These are phyloP conservation scores for Teleogryllus oceanicus DNA, from an alignment of 2,888 invertebrate species.

Conservation along the genomic window DNA sequence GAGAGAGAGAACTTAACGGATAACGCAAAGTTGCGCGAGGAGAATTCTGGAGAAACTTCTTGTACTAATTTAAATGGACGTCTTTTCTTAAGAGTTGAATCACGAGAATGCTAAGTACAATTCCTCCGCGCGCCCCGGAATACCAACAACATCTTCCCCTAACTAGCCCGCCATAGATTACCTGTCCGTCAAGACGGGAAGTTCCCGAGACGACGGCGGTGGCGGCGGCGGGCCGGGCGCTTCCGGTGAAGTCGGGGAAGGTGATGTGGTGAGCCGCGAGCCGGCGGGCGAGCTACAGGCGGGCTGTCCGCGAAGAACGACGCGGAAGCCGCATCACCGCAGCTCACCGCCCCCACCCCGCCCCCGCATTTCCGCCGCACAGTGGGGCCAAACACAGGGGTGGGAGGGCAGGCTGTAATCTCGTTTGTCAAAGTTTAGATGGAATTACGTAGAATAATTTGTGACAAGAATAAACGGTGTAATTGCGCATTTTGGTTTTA, in stretches of 20 bases:
- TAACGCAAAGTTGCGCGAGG: slow-evolving; percentile 1
- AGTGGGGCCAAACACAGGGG: no score
- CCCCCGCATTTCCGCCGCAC: background rate
- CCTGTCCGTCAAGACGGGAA: background rate
- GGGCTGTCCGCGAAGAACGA: no score
- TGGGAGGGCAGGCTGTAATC: no score
- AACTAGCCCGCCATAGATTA: slow-evolving; percentile 18
- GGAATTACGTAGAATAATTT: no score
- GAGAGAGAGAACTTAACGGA: background rate
- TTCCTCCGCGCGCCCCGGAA: background rate
- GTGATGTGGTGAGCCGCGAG: background rate
- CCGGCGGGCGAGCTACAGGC: background rate
- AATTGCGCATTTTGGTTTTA: no score
- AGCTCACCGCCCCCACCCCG: background rate
- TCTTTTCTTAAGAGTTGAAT: slow-evolving; percentile 11
- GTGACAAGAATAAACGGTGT: no score
- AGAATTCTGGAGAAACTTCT: background rate
- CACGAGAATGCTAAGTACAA: slow-evolving; percentile 18
- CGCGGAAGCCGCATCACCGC: no score
- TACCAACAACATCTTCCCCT: background rate
- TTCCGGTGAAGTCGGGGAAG: background rate
- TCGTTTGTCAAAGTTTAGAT: no score
- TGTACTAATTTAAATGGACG: background rate
- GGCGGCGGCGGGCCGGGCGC: background rate
- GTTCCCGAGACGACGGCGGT: background rate